Conservation (phyloP, 2,113 vertebrate genomes). For the Vicugna pacos region DNA sequence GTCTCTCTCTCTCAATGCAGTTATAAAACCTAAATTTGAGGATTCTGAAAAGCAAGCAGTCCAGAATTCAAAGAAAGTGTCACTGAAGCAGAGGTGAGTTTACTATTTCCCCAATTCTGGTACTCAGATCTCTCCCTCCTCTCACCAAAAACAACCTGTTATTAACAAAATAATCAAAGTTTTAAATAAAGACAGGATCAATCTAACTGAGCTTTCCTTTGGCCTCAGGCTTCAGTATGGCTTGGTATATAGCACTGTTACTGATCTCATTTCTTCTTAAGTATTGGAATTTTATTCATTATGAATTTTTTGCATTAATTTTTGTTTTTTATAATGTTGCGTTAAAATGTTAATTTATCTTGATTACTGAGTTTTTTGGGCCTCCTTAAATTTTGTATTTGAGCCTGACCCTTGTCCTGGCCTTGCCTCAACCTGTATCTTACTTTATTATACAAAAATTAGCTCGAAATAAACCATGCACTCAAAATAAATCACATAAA, state of each 20-base stretch:
- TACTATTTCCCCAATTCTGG: not conserved
- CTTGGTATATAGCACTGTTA: not conserved
- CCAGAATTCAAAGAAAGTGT: not conserved
- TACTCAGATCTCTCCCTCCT: not conserved
- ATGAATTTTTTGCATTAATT: not conserved
- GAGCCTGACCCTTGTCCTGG: not conserved
- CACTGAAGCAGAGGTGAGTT: not conserved
- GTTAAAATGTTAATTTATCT: conserved; percentile 25
- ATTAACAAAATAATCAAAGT: conserved; percentile 25
- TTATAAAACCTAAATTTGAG: not conserved
- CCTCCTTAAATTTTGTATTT: not conserved
- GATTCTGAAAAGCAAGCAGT: not conserved
- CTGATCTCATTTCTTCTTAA: conserved; percentile 21
- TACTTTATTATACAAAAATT: conserved; percentile 11
- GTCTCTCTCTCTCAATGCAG: not conserved
- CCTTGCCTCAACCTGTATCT: not conserved
- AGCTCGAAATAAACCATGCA: not conserved
- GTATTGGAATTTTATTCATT: conserved; percentile 17
- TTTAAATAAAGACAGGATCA: conserved; percentile 32
- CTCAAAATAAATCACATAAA: not conserved
- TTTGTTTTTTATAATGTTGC: not conserved
- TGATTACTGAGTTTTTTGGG: conserved; percentile 5
- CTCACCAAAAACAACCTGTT: not conserved
- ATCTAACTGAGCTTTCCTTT: not conserved
- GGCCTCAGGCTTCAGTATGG: not conserved